A percentile compares a stretch with the other conserved stretches of the same genome.
Evolutionary conservation across 2,113 vertebrate species (phyloP).

Genomic region (Manacus vitellinus): DNA sequence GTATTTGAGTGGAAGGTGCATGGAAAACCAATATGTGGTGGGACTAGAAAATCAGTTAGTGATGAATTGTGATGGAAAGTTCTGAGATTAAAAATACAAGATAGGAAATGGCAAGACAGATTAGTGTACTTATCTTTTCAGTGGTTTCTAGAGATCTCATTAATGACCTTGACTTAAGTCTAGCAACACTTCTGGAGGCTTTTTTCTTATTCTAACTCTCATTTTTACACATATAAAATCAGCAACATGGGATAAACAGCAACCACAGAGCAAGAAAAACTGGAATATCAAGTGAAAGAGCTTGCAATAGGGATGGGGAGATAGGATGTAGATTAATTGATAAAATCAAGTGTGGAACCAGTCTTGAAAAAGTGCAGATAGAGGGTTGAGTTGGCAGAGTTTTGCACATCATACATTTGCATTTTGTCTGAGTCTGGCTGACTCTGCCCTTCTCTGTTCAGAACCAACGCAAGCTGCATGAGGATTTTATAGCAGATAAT

Average conservation of each 20-base stretch:
- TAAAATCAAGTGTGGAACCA: neutral
- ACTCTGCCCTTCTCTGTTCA: neutral
- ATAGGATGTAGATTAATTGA: neutral
- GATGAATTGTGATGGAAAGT: slow-evolving; percentile 26
- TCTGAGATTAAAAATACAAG: slow-evolving; percentile 33
- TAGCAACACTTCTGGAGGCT: neutral
- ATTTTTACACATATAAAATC: neutral
- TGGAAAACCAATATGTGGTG: slow-evolving; percentile 26
- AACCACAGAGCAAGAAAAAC: neutral
- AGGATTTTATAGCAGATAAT: neutral
- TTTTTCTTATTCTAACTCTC: neutral
- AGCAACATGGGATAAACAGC: neutral
- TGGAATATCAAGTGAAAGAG: neutral
- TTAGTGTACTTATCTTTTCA: slow-evolving; percentile 38
- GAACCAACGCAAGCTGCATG: neutral
- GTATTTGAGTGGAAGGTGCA: neutral
- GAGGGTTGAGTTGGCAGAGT: neutral
- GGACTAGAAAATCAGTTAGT: slow-evolving; percentile 29
- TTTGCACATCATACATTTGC: neutral
- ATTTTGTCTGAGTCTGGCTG: neutral
- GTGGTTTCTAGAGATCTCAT: neutral
- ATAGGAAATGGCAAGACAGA: slow-evolving; percentile 35
- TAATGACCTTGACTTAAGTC: slow-evolving; percentile 42
- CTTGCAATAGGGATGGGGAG: neutral
- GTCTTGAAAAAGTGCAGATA: neutral